phyloP scores from a whole-genome alignment of 2,797 vertebrate genomes.

The Muscicapa striata region DNA sequence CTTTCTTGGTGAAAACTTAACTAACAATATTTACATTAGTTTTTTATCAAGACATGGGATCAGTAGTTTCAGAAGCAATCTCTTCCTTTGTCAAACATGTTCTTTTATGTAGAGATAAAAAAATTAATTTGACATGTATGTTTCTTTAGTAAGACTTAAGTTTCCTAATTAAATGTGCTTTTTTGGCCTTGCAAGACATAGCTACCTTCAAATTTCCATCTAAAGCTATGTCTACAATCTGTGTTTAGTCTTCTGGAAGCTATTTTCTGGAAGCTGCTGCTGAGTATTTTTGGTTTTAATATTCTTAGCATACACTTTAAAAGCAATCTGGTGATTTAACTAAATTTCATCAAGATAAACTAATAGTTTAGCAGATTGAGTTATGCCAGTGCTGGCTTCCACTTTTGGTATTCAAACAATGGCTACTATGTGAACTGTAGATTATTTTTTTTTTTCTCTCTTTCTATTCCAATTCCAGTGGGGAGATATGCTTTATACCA shows the following conservation, averaged over 20 bases:
- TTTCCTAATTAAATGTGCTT: background rate
- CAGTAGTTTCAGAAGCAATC: background rate
- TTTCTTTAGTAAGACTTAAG: background rate
- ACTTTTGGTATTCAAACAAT: background rate
- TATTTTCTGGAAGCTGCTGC: background rate
- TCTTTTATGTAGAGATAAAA: background rate
- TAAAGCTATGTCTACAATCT: background rate
- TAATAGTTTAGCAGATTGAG: background rate
- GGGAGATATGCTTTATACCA: background rate
- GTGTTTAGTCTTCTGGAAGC: background rate
- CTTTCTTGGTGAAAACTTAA: background rate
- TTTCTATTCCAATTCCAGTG: background rate
- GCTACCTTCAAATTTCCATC: background rate
- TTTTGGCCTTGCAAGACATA: background rate
- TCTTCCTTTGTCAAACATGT: background rate
- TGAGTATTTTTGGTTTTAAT: background rate
- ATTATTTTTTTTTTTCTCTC: background rate
- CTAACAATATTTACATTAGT: background rate
- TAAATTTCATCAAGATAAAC: background rate
- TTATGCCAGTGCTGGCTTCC: background rate
- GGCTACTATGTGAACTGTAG: background rate
- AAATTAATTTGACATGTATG: background rate
- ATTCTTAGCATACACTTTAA: background rate
- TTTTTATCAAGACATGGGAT: slow-evolving; percentile 3
- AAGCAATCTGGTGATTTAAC: background rate